Base-by-base conservation (phyloP, 1,140 invertebrate genomes). In the Hesperophylax magnus region DNA sequence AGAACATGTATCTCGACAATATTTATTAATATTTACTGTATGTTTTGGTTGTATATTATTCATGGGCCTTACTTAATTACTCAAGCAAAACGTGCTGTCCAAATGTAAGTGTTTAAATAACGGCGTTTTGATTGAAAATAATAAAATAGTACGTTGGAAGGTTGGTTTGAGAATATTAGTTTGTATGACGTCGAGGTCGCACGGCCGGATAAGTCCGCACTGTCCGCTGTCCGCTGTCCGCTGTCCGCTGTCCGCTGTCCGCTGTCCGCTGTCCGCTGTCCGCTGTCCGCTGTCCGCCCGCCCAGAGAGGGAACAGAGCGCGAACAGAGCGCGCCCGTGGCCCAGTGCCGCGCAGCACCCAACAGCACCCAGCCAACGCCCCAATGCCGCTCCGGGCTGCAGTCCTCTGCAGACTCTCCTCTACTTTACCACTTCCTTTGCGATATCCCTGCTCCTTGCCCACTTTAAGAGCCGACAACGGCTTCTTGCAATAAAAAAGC, bases 31-130 rank as follows among this genome's bases (percentile, higher is more conserved):
- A 87, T 86, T 86, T 80, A 79, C 84, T 87, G 85, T 87, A 86
- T 86, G 86, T 81, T 82, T 86, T 87, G 88, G 86, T 88, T 80
- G 78, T 84, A 81, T 80, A 87, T 88, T 85, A 86, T 88, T 87
- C 87, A 88, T 90, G 89, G 89, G 89, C 89, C 89, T 90, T 90
- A 89, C 87, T 85, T 87, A 87, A 88, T 88, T 87, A 88, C 86
- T 88, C 86, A 53, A 79, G 79, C 79, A 74, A 76, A 81, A 86
- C 85, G 87, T 89, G 87, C 87, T 89, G 88, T 89, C 88, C 88
- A 90, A 88, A 85, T 87, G 85, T 86, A 77, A 85, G 83, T 85
- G 85, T 86, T 83, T 77, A 79, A 76, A 83, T 85, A 82, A 77
- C 72, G 76, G 76, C 79, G 77, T 83, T 82, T 79, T 83, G 56